Conservation (phyloP, 2,797 vertebrate genomes). For the Ciconia nigra region DNA sequence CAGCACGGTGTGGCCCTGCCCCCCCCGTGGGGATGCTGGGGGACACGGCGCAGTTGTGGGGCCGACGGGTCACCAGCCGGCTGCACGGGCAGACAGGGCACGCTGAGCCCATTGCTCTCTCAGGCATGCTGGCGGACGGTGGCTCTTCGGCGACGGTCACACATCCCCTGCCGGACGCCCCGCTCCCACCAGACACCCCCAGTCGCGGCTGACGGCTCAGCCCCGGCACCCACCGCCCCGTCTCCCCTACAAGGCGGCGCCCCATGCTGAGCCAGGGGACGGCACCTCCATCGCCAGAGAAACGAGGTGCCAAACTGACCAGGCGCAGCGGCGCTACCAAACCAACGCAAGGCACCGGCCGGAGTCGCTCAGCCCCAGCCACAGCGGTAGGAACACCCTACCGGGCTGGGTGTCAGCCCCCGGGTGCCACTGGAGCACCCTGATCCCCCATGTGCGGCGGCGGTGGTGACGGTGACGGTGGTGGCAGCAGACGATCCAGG, state of each 20-base stretch:
- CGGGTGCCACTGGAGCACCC: neutral
- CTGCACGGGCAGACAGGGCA: rapidly evolving
- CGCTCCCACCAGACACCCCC: neutral
- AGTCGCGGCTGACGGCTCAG: neutral
- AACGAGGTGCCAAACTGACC: neutral
- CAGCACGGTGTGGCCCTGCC: neutral
- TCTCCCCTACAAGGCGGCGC: rapidly evolving
- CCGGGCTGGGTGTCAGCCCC: neutral
- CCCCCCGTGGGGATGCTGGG: neutral
- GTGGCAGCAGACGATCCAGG: neutral
- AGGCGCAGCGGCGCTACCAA: neutral
- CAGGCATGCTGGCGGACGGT: rapidly evolving
- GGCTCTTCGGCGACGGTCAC: neutral
- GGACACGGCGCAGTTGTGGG: neutral
- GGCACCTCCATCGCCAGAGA: neutral
- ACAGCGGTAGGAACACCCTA: neutral
- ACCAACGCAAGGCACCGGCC: neutral
- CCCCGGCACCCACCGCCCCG: neutral
- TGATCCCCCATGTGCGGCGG: neutral
- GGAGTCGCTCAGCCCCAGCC: neutral
- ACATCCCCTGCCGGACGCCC: neutral
- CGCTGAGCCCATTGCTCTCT: rapidly evolving
- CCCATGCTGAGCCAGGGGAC: rapidly evolving
- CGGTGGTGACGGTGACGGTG: neutral
- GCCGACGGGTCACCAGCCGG: neutral